Evolutionary conservation across 2,113 vertebrate genomes (phyloP), one percentile per base, ranked within the genome.

Genomic region (Gambusia affinis): DNA sequence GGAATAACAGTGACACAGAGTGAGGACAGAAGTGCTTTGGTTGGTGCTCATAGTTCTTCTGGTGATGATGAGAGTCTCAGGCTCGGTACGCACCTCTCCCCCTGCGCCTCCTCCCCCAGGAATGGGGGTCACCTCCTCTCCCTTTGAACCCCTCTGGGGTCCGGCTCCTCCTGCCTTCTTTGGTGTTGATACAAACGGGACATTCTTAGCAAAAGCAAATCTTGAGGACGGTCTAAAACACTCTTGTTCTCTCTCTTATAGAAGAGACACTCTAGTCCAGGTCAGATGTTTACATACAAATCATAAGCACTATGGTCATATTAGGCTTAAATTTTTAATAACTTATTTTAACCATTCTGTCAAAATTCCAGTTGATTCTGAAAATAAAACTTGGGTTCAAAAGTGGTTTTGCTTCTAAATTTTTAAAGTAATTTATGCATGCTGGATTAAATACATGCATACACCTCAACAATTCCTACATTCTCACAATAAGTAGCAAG

Each of bases 71-170:
- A 86, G 83, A 82, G 80, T 78, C 75, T 81, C 65, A 70, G 78
- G 84, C 67, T 87, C 72, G 71, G 85, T 92, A 95, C 94, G 89
- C 93, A 95, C 94, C 94, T 95, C 93, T 83, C 81, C 93, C 94
- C 92, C 92, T 71, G 90, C 76, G 85, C 90, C 89, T 90, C 90
- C 90, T 87, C 85, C 92, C 90, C 90, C 93, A 86, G 93, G 90
- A 81, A 94, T 83, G 81, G 92, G 93, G 91, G 92, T 93, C 79
- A 93, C 91, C 87, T 94, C 94, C 89, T 90, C 93, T 88, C 89
- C 89, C 87, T 94, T 94, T 83, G 88, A 91, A 87, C 90, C 94
- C 84, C 91, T 92, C 90, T 91, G 91, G 92, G 92, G 89, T 90
- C 86, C 84, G 73, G 88, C 83, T 86, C 89, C 85, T 88, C 91